Percentiles rank a stretch among this genome's conserved stretches.
Conservation (phyloP, 2,113 vertebrate species). For the Rhipidura dahli region DNA sequence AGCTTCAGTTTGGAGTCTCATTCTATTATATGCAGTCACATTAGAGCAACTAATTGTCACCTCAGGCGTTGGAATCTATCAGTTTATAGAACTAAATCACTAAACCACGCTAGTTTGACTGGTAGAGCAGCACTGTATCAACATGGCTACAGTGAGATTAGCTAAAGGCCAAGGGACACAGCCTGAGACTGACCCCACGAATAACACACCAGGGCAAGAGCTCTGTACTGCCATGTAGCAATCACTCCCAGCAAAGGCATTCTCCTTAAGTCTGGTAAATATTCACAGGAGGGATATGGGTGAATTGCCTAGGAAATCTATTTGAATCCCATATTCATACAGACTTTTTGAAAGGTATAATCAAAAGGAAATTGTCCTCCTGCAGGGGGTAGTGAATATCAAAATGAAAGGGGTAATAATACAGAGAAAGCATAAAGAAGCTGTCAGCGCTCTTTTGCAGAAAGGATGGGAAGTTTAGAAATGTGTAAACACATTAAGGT, state of each 20-base stretch:
- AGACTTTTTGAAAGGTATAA: conserved; percentile 29
- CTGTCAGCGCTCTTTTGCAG: neutral
- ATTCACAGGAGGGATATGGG: neutral
- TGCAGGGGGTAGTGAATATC: neutral
- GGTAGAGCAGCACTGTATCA: neutral
- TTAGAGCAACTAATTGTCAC: neutral
- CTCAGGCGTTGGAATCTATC: neutral
- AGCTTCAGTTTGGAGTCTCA: neutral
- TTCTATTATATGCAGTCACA: neutral
- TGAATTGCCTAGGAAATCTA: neutral
- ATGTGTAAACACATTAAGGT: neutral
- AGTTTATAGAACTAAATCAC: neutral
- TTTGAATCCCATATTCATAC: neutral
- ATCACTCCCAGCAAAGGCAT: neutral
- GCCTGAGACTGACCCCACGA: neutral
- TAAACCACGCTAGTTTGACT: neutral
- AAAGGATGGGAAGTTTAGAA: neutral
- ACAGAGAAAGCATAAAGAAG: neutral
- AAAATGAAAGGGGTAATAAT: neutral
- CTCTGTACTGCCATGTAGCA: neutral
- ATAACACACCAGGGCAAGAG: rapidly evolving
- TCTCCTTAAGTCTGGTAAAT: neutral
- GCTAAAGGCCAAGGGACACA: neutral
- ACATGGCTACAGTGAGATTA: neutral
- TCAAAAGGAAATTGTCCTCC: conserved; percentile 13